These are phyloP conservation scores for Cordilura impudica DNA, from an alignment of 2,888 invertebrate genomes.

Conservation along the genomic window DNA sequence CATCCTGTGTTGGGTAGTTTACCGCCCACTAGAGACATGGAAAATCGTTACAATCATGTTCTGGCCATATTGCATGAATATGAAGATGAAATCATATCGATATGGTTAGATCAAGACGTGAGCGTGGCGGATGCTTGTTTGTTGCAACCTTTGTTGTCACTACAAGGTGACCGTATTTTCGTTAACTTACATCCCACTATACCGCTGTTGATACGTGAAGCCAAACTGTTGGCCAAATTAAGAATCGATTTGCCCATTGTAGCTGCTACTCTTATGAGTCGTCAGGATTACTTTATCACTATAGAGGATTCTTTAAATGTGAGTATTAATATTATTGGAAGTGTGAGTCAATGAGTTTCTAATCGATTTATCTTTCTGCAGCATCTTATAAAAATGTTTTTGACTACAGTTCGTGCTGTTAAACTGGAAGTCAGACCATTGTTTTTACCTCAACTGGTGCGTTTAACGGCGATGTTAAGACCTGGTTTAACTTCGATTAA, in stretches of 20 bases:
- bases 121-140: conserved; percentile 78
- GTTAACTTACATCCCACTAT: conserved; percentile 89
- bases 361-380: conserved; percentile 72
- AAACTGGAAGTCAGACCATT: conserved; percentile 94
- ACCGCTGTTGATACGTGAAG: conserved; percentile 87
- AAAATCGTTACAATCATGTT: conserved; percentile 87
- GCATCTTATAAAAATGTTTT: conserved; percentile 88
- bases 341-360: neutral
- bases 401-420: conserved; percentile 85
- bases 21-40: conserved; percentile 86
- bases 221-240: conserved; percentile 91
- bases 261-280: conserved; percentile 87
- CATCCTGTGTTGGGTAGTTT: conserved; percentile 86
- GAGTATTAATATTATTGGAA: conserved; percentile 54
- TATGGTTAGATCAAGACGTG: conserved; percentile 92
- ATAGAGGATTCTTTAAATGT: conserved; percentile 89
- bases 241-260: conserved; percentile 89
- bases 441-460: conserved; percentile 91
- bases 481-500: conserved; percentile 89
- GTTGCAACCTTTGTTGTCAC: conserved; percentile 74
- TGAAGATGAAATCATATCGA: conserved; percentile 87
- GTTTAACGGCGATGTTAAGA: conserved; percentile 88
- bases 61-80: conserved; percentile 85
- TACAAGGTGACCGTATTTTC: conserved; percentile 81
- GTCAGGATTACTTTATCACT: conserved; percentile 86